Conservation (phyloP, 2,113 vertebrate genomes). For the Ammospiza nelsoni region DNA sequence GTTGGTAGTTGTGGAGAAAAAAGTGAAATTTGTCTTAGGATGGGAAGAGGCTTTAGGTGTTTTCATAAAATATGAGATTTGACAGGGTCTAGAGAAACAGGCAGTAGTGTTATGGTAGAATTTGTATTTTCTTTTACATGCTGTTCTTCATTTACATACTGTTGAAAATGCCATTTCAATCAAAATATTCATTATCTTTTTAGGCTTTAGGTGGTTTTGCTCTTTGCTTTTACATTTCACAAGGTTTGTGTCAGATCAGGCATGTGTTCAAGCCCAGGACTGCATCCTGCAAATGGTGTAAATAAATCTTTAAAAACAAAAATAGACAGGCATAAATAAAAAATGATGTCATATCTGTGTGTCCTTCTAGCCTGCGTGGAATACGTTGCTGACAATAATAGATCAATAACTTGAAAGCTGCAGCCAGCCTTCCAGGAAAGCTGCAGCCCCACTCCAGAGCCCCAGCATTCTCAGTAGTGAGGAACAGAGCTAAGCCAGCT, state of each 20-base stretch:
- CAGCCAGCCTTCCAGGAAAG: conserved; percentile 33
- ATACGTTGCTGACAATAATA: neutral
- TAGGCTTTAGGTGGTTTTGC: neutral
- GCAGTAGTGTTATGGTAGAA: neutral
- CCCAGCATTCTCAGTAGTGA: neutral
- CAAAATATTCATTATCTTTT: neutral
- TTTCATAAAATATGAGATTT: neutral
- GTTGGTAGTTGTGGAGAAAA: neutral
- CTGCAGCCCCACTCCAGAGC: neutral
- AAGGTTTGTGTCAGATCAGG: neutral
- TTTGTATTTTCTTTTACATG: neutral
- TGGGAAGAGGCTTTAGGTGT: neutral
- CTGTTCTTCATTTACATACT: neutral
- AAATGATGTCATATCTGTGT: neutral
- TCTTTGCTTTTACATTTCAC: neutral
- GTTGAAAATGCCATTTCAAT: neutral
- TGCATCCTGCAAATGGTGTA: neutral
- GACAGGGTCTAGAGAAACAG: neutral
- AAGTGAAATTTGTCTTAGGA: neutral
- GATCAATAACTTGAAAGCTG: conserved; percentile 41
- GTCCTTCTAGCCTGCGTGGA: neutral
- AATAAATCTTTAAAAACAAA: conserved; percentile 24
- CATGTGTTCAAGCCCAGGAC: neutral
- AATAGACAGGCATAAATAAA: conserved; percentile 39
- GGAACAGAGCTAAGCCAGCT: neutral